A percentile compares a stretch with the other conserved stretches of the same genome.
Evolutionary conservation across 2,797 vertebrate species (phyloP).

Genomic region (Adelosebastes latens): DNA sequence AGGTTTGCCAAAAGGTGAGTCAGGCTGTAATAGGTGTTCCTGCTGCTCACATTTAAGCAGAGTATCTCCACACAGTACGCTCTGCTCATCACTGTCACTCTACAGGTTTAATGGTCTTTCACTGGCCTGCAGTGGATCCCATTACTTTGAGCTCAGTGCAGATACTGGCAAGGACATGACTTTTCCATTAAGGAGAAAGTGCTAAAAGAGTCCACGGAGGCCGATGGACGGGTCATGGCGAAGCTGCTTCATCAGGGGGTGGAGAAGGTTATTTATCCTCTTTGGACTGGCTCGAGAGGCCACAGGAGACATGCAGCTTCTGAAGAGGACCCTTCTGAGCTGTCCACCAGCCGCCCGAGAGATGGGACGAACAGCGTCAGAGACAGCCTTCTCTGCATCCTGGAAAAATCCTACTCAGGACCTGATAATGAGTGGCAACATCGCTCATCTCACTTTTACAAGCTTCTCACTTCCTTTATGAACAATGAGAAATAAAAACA

Average conservation of each 20-base stretch:
- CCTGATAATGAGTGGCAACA: constrained; percentile 29
- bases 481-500: constrained; percentile 1
- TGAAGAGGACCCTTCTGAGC: constrained; percentile 48
- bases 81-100: constrained; percentile 69
- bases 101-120: constrained; percentile 57
- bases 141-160: constrained; percentile 47
- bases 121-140: constrained; percentile 52
- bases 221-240: constrained; percentile 48
- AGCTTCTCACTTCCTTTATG: constrained; percentile 5
- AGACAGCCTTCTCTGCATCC: constrained; percentile 7
- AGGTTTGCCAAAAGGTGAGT: constrained; percentile 48
- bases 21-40: constrained; percentile 45
- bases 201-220: constrained; percentile 52
- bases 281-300: constrained; percentile 39
- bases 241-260: constrained; percentile 44
- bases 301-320: constrained; percentile 35
- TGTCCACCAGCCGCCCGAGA: constrained; percentile 51
- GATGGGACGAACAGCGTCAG: constrained; percentile 40
- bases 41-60: constrained; percentile 57
- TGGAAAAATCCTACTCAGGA: constrained; percentile 26
- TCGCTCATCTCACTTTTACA: constrained; percentile 1
- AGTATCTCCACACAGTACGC: constrained; percentile 36
- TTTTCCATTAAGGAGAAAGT: constrained; percentile 67
- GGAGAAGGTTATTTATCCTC: constrained; percentile 64
- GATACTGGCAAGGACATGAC: constrained; percentile 52